Evolutionary conservation across 2,797 vertebrate species (phyloP), one percentile per base, ranked within the genome.

Genomic region (Loriculus beryllinus): DNA sequence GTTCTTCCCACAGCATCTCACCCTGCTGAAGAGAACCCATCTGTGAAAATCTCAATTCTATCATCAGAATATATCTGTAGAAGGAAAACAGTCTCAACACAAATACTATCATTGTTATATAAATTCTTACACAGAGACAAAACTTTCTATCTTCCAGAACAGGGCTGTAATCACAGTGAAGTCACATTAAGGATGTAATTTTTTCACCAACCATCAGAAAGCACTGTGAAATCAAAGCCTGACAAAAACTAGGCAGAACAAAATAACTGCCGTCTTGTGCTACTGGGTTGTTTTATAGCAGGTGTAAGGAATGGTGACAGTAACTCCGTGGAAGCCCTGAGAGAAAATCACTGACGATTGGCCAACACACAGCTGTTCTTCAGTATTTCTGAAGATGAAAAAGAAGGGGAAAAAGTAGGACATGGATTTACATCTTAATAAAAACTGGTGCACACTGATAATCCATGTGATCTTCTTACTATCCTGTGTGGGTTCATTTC

Each of bases 191-290:
- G 29, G 3, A 23, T 37, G n/a, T 7, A 18, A 43, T 8, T 81
- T 60, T 45, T 62, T 68, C 28, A 68, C 57, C 6, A 54, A 60
- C 3, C 70, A 77, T 18, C 37, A 77, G 54, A 63, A 92, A 83
- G 2, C 40, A 28, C 7, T 0, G 2, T 7, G 49, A 88, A 88
- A 92, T 35, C 37, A 74, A 62, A 91, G 60, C 35, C n/a, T 35
- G 31, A 28, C 33, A 40, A 60, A 45, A 52, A 31, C 6, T 0
- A 71, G 10, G 29, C 11, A 16, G 29, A 42, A 59, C 33, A 43
- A 80, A 59, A 37, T 10, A 28, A 37, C 2, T 0, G 0, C 3
- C 15, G 33, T 33, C n/a, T 52, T 5, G 14, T 12, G 48, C 29
- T 76, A 13, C 57, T 2, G 8, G 1, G 14, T 29, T 57, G 68